Base-by-base conservation (phyloP, 2,113 vertebrate species). In the Perccottus glenii region DNA sequence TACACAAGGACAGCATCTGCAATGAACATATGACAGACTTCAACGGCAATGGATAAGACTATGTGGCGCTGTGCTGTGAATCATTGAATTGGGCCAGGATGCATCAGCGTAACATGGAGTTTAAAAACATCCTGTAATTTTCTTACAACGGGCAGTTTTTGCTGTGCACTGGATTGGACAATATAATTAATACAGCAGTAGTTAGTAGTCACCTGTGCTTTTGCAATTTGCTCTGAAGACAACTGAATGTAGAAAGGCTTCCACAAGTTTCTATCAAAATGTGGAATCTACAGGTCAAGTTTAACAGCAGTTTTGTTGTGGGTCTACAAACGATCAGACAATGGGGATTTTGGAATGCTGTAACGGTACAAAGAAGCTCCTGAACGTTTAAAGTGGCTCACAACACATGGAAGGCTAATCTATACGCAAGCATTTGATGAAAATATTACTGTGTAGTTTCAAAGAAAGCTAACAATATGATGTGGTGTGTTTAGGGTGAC, bases 1-100 rank as follows among this genome's bases (percentile, higher is more conserved):
- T 6, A 5, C 15, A 33, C 6, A 5, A n/a, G 15, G 36, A 33
- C 35, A 10, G 2, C 16, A 12, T 16, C 45, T 87, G 85, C 19
- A 35, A 35, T 19, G 16, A 16, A 27, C 9, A n/a, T 5, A 12
- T 5, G 3, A 27, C 42, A 27, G 4, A 7, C 27, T 5, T 2
- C 4, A 40, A 14, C 8, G 6, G 35, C 10, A 35, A 35, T 6
- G 44, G 15, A 15, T 55, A 63, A 47, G 11, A 56, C 4, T 9
- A 48, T 15, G 44, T 35, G 10, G n/a, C 9, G 10, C 10, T 32
- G 15, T 5, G 32, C 38, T 46, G 42, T 44, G 44, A 10, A 35
- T 11, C n/a, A n/a, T 5, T 43, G 33, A 14, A 14, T 40, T 40
- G 38, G 36, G 38, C 38, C 38, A 6, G 38, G 8, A 40, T 40